Base-by-base conservation (phyloP, 2,888 invertebrate genomes). In the Calliphora vomitoria region DNA sequence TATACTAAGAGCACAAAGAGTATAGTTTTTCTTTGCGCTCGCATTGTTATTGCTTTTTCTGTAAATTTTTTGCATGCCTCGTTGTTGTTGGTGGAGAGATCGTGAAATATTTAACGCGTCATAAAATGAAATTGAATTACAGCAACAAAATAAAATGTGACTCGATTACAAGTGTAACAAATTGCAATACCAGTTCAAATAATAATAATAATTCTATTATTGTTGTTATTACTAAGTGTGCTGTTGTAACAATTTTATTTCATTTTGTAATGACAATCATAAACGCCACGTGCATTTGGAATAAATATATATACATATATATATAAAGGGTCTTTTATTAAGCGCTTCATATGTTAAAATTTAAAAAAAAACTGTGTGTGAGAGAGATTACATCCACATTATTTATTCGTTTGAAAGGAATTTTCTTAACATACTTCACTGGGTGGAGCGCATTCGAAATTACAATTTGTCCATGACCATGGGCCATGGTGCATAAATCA, bases 81-180 rank as follows among this genome's bases (percentile, higher is more conserved):
- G n/a, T 72, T 74, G 25, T 44, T 74, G n/a, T 38, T 64, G 15
- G 20, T 44, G 31, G 0, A 53, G 18, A 81, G 71, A 81, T 75
- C 69, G 80, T 81, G 80, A 75, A 81, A 80, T 76, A 69, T 76
- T 85, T 80, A 69, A 64, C 62, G 85, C 75, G 76, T 58, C 76
- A 81, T 81, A 58, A 62, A 68, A 75, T 71, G 6, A 41, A 62
- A 64, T 71, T 18, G 11, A 55, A 20, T 50, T 53, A 62, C 25
- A 41, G 25, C 62, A 50, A 64, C 11, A 66, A 66, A 38, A 53
- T 6, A 62, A 75, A 55, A 78, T 75, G 15, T 62, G 18, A 60
- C 8, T 8, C 25, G 41, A 25, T 71, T 47, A 25, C 62, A 58
- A 71, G 38, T 50, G 38, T 62, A 71, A 20, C 71, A 31, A 71